Conservation (phyloP, 2,797 vertebrate species). For the Fistularia commersonii region DNA sequence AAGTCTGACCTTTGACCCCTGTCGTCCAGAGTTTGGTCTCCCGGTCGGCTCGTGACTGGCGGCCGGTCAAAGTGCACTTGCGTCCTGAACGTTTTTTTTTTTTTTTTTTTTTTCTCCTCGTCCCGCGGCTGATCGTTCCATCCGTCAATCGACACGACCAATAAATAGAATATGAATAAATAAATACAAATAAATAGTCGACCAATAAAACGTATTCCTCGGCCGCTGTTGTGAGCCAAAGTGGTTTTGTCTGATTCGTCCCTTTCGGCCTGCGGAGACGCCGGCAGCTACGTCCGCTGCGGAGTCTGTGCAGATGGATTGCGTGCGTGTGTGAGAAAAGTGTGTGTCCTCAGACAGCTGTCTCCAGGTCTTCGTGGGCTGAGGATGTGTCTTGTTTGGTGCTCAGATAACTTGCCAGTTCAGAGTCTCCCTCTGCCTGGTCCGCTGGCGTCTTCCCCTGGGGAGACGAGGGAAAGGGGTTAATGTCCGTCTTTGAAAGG, state of each 20-base stretch:
- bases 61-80: constrained; percentile 60
- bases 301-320: neutral
- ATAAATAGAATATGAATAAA: constrained; percentile 80
- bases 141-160: constrained; percentile 53
- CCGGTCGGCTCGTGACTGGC: constrained; percentile 5
- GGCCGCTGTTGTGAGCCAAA: constrained; percentile 26
- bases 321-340: constrained; percentile 50
- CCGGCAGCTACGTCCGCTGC: constrained; percentile 1
- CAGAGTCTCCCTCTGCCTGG: constrained; percentile 85
- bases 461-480: neutral
- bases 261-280: constrained; percentile 13
- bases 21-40: neutral
- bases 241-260: constrained; percentile 15
- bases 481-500: no score
- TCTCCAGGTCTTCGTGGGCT: constrained; percentile 89
- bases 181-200: constrained; percentile 71
- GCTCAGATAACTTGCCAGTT: constrained; percentile 85
- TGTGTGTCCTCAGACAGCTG: constrained; percentile 81
- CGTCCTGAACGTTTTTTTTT: constrained; percentile 30
- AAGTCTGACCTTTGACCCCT: no score
- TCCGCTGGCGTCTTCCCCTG: constrained; percentile 92
- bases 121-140: constrained; percentile 49
- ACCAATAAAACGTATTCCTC: constrained; percentile 38
- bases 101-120: neutral
- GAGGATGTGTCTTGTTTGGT: constrained; percentile 69